These are phyloP conservation scores for Masnerella sp. DNA, from an alignment of 2,888 invertebrate species.

Conservation along the genomic window DNA sequence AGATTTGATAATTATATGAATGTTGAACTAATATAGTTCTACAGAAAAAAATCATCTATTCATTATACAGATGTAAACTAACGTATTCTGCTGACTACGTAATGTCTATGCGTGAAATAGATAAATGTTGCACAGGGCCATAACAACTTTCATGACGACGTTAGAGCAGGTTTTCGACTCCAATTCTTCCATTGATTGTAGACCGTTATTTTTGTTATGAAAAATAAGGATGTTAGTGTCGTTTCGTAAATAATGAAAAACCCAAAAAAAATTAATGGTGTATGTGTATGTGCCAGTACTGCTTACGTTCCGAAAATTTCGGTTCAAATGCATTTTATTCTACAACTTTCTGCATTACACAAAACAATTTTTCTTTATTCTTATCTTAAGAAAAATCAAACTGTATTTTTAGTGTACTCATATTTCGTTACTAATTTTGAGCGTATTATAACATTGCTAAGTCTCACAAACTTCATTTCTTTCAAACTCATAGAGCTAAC, in stretches of 20 bases:
- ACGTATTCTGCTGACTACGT: conserved; percentile 27
- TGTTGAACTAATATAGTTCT: conserved; percentile 10
- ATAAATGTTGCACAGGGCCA: conserved; percentile 46
- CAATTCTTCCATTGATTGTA: conserved; percentile 59
- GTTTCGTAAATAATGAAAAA: conserved; percentile 32
- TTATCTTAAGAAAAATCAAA: neutral
- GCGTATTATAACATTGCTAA: no score
- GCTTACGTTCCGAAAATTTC: conserved; percentile 8
- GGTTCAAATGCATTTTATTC: neutral
- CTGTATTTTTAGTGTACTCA: no score
- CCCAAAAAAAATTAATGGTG: neutral
- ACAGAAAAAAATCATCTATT: conserved; percentile 6
- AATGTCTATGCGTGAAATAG: conserved; percentile 26
- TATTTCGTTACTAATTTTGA: no score
- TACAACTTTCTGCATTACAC: no score
- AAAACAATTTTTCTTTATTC: neutral
- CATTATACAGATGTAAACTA: conserved; percentile 34
- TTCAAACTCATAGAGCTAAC: neutral
- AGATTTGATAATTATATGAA: no score
- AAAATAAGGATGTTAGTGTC: conserved; percentile 29
- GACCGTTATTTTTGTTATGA: conserved; percentile 61
- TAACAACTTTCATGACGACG: conserved; percentile 31
- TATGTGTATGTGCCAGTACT: conserved; percentile 39
- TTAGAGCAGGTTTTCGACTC: conserved; percentile 39
- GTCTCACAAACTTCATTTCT: neutral